Conservation (phyloP, 2,113 vertebrate species). For the Proteles cristata region DNA sequence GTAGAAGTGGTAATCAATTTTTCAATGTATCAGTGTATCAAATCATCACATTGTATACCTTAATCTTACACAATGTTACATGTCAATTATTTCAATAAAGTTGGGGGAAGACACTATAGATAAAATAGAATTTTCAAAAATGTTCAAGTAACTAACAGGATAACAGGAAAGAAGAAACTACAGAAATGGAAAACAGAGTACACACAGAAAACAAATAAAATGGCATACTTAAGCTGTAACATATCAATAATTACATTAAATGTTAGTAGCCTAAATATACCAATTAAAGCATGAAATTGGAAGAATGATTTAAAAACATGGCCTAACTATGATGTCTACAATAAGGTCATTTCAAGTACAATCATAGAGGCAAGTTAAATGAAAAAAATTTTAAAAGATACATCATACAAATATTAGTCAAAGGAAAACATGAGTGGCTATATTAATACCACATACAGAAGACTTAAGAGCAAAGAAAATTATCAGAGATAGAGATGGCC, state of each 20-base stretch:
- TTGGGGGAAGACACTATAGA: neutral
- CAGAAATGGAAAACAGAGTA: neutral
- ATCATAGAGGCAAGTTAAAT: neutral
- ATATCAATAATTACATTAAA: conserved; percentile 20
- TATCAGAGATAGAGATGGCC: neutral
- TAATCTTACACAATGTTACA: neutral
- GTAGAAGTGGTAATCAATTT: neutral
- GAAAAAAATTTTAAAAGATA: neutral
- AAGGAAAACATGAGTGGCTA: neutral
- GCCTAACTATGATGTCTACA: neutral
- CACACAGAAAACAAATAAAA: neutral
- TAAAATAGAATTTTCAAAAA: neutral
- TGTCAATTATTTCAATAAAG: neutral
- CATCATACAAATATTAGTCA: neutral
- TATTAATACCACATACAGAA: neutral
- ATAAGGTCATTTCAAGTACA: neutral
- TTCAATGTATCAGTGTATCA: neutral
- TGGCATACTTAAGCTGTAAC: neutral
- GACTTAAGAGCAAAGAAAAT: neutral
- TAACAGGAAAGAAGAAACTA: neutral
- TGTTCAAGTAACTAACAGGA: neutral
- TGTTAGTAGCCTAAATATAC: neutral
- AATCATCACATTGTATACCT: neutral
- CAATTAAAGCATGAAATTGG: neutral
- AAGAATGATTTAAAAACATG: neutral